phyloP scores from a whole-genome alignment of 2,113 vertebrate genomes.

The Burhinus oedicnemus region DNA sequence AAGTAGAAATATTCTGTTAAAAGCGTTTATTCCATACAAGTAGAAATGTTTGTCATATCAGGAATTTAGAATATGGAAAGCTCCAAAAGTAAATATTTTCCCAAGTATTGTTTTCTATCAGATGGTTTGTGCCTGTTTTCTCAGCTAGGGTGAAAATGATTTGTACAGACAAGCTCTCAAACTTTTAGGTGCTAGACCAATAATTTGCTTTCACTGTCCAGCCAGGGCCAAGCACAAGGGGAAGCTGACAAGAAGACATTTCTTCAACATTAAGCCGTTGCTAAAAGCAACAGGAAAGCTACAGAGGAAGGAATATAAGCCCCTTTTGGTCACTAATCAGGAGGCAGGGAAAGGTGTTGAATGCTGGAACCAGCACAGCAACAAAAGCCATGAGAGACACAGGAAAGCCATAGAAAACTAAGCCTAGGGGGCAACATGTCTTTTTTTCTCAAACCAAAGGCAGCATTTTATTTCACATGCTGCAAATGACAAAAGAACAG shows the following conservation, averaged over 20 bases:
- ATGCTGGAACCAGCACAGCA: not conserved
- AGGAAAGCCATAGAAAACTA: not conserved
- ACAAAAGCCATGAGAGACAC: not conserved
- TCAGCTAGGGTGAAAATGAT: not conserved
- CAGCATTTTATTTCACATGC: not conserved
- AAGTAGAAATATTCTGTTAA: not conserved
- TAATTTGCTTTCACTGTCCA: not conserved
- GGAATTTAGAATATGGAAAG: not conserved
- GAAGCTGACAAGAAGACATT: not conserved
- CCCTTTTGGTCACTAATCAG: not conserved
- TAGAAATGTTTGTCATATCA: not conserved
- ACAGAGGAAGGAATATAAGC: not conserved
- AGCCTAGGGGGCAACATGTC: not conserved
- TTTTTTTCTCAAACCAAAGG: slow-evolving; percentile 4
- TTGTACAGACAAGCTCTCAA: not conserved
- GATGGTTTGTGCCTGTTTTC: not conserved
- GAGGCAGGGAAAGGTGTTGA: not conserved
- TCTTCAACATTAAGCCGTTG: not conserved
- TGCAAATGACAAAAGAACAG: slow-evolving; percentile 29
- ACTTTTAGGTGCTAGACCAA: not conserved
- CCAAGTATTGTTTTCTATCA: not conserved
- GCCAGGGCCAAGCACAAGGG: not conserved
- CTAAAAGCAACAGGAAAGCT: not conserved
- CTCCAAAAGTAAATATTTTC: not conserved
- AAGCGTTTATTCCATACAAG: not conserved